Conservation (phyloP, 2,797 vertebrate genomes). For the Buphagus erythrorhynchus region DNA sequence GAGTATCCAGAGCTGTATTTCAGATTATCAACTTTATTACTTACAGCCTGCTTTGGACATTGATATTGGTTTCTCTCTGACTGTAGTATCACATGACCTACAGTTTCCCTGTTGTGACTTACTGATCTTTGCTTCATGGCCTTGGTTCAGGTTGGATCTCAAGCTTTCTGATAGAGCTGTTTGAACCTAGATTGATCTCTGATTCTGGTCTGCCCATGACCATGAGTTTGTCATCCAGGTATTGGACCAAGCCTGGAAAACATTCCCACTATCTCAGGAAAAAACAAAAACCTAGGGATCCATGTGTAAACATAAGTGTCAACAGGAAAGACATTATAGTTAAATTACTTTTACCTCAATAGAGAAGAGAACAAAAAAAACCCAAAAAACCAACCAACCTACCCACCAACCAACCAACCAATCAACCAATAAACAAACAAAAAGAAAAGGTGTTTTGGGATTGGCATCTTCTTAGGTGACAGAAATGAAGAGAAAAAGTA, state of each 20-base stretch:
- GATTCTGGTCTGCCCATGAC: background rate
- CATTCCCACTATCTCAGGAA: background rate
- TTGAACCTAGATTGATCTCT: background rate
- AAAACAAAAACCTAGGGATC: background rate
- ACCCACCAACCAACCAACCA: background rate
- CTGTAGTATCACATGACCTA: background rate
- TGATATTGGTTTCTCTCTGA: background rate
- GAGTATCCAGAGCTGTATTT: background rate
- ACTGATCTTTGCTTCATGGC: background rate
- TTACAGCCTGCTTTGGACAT: background rate
- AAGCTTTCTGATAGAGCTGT: background rate
- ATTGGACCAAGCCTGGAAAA: background rate
- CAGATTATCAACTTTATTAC: background rate
- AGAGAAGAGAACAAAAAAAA: background rate
- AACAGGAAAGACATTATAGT: background rate
- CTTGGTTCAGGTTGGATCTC: background rate
- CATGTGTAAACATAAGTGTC: background rate
- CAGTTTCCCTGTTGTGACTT: background rate
- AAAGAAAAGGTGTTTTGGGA: background rate
- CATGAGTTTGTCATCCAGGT: background rate
- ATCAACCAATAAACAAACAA: background rate
- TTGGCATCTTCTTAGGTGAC: background rate
- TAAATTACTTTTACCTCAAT: background rate
- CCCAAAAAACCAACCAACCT: background rate
- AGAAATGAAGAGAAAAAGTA: background rate